Conservation (phyloP, 2,797 vertebrate genomes). For the Sciurus carolinensis region DNA sequence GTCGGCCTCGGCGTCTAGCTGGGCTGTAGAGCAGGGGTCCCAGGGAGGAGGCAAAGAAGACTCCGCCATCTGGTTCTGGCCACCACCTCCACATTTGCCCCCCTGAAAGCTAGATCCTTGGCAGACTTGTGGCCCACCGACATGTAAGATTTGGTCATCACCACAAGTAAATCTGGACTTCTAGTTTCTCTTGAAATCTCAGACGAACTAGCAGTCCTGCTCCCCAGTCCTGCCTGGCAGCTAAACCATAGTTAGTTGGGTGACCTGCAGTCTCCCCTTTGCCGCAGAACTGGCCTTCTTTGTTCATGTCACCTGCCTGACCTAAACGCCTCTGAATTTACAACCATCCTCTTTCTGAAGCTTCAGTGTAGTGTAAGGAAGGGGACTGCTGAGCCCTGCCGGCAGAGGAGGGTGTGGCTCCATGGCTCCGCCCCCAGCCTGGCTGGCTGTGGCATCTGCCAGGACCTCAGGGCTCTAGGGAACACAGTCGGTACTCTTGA, state of each 20-base stretch:
- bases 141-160: background rate
- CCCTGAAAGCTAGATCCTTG: background rate
- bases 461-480: background rate
- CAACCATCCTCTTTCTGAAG: background rate
- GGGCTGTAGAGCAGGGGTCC: background rate
- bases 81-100: background rate
- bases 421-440: background rate
- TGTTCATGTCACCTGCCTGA: background rate
- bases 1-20: conserved; percentile 71
- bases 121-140: background rate
- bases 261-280: accelerated
- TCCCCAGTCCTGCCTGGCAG: background rate
- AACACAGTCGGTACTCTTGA: too few species aligned
- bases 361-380: background rate
- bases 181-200: background rate
- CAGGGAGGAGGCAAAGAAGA: accelerated
- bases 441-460: background rate
- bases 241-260: background rate
- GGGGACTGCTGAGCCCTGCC: background rate
- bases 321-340: background rate
- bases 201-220: background rate
- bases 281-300: background rate
- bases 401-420: background rate
- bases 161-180: background rate
- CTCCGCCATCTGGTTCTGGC: background rate